Evolutionary conservation across 2,113 vertebrate species (phyloP), one percentile per base, ranked within the genome.

Genomic region (Odocoileus hemionus): DNA sequence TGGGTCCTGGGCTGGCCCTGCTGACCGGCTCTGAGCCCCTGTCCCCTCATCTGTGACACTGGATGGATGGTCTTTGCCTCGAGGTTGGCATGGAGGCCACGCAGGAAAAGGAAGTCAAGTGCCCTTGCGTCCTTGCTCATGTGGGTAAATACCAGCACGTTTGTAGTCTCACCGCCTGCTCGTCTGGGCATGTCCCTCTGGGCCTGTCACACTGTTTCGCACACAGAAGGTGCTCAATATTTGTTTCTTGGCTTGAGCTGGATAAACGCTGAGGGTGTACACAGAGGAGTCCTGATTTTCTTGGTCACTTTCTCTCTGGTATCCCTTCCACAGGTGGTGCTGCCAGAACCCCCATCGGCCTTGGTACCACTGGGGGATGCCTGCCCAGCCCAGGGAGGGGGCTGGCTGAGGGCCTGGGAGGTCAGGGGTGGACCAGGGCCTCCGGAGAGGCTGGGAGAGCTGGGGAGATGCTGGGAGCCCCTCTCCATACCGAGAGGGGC

Each of bases 81-180:
- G 8, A 43, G 21, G 45, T 5, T 43, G 2, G 26, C 19, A 17
- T 2, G 36, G 60, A 67, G 36, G 70, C 33, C 8, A 0, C 13
- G 5, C 1, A 17, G 55, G 58, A 21, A 5, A 60, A 2, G 47
- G n/a, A 52, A n/a, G 76, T 8, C 13, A 70, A 55, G 54, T 9
- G 3, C 3, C 39, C 3, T 0, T 36, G 50, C 28, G 3, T 33
- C 55, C 1, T 6, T 45, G 36, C 4, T 74, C 70, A 52, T 8
- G 0, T 60, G 70, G 57, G 7, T 7, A 78, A 58, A 23, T 12
- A 55, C 2, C 39, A 28, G 25, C 1, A 14, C 3, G 7, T 23
- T 26, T 26, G 45, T 36, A 60, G 25, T 30, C 21, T 70, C 45
- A 60, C 87, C 13, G 50, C 82, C 64, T 50, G n/a, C n/a, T 39